Evolutionary conservation across 2,797 vertebrate species (phyloP), one percentile per base, ranked within the genome.

Genomic region (Aeoliscus strigatus): DNA sequence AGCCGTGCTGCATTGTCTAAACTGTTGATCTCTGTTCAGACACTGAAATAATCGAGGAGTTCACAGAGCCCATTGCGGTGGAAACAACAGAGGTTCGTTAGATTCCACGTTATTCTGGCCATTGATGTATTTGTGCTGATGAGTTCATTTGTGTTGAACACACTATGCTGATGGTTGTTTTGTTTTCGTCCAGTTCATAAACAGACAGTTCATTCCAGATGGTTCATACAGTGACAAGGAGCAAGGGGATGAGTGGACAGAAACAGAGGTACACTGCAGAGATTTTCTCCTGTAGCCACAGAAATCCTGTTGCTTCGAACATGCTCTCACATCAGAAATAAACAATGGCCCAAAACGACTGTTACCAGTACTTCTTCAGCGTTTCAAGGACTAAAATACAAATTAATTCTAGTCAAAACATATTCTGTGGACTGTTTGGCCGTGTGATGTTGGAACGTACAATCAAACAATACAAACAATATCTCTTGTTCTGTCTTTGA

Each of bases 191-290:
- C 85, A 98, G 95, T 98, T 97, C 87, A 90, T 98, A 88, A 98
- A 98, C 88, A 93, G 94, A 88, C 96, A 98, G 87, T 98, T 97
- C 88, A 95, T 97, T 92, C 89, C 92, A 86, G 94, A 97, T 70
- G 75, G 87, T 78, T 84, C 94, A 70, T 96, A 93, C 89, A 91
- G 88, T 77, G 93, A 96, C 67, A 93, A 93, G 82, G 96, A 97
- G 73, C 93, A 91, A 82, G 90, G 87, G 57, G 93, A 93, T 57
- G 93, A 97, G 72, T 98, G 96, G 94, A 89, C 72, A 1, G 87
- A 89, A 74, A 66, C 81, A 11, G 85, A 86, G 85, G 87, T 86
- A 76, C 5, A 50, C 10, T 24, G 14, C 16, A 41, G 2, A 5
- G 13, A 4, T 33, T 14, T 9, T 9, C 5, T 12, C n/a, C n/a